phyloP scores from a whole-genome alignment of 2,797 vertebrate species.

The Peromyscus melanophrys region DNA sequence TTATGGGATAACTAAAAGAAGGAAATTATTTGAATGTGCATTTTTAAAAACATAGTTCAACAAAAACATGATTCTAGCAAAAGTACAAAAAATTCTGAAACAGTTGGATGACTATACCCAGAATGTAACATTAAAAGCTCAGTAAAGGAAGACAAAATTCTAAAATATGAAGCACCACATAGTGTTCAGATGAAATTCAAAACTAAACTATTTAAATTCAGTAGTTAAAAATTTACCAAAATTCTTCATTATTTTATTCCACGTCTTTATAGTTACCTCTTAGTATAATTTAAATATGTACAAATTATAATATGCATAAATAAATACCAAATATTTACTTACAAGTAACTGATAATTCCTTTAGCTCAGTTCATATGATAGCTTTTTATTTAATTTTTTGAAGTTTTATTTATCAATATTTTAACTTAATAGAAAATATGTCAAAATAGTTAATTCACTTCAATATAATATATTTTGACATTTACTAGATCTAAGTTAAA shows the following conservation, averaged over 20 bases:
- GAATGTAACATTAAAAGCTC: not conserved
- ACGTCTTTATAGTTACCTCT: not conserved
- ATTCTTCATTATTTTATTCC: not conserved
- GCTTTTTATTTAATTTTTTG: not conserved
- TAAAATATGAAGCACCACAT: not conserved
- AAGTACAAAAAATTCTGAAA: slow-evolving; percentile 32
- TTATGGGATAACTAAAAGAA: slow-evolving; percentile 74
- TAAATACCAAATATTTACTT: slow-evolving; percentile 30
- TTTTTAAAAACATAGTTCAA: slow-evolving; percentile 73
- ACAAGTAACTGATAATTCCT: slow-evolving; percentile 26
- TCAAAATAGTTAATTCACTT: not conserved
- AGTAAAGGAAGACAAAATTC: slow-evolving; percentile 12
- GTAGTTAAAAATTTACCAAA: slow-evolving; percentile 42
- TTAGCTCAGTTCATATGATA: not conserved
- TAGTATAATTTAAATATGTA: not conserved
- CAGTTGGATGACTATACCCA: not conserved
- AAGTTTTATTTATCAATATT: not conserved
- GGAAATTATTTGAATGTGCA: slow-evolving; percentile 70
- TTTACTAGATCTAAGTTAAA: not conserved
- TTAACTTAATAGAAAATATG: slow-evolving; percentile 14
- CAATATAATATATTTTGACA: not conserved
- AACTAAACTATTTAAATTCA: not conserved
- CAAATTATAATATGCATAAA: slow-evolving; percentile 26
- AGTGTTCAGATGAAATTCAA: not conserved
- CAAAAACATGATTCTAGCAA: slow-evolving; percentile 66